Evolutionary conservation across 2,888 invertebrate species (phyloP).

Genomic region (Prosapia bicincta): DNA sequence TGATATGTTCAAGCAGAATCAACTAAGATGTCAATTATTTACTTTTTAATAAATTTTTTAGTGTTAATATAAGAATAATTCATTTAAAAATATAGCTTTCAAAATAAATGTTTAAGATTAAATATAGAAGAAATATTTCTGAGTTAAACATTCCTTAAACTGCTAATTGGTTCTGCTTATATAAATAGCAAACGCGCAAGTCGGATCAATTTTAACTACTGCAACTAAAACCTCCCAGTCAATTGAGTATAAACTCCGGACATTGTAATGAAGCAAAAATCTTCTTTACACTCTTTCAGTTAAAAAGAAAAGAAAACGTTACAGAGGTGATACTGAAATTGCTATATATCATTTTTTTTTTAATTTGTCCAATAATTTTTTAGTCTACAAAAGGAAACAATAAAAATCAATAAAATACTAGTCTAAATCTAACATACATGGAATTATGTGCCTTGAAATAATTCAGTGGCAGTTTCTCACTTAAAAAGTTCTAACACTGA

Average conservation of each 20-base stretch:
- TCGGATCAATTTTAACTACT: neutral
- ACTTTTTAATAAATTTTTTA: neutral
- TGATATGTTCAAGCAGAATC: conserved; percentile 13
- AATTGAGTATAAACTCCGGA: neutral
- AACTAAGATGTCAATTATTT: conserved; percentile 16
- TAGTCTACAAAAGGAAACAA: conserved; percentile 20
- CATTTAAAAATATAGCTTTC: neutral
- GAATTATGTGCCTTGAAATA: conserved; percentile 22
- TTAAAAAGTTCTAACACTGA: conserved; percentile 4
- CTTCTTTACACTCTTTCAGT: neutral
- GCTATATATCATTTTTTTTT: conserved; percentile 14
- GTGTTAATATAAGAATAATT: neutral
- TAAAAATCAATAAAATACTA: conserved; percentile 29
- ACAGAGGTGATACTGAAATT: neutral
- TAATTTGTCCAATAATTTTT: conserved; percentile 27
- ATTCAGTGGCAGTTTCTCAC: conserved; percentile 27
- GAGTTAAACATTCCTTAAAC: neutral
- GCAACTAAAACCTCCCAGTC: neutral
- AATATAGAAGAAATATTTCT: neutral
- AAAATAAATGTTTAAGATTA: neutral
- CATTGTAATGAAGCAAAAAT: neutral
- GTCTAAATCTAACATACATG: conserved; percentile 31
- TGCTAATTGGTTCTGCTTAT: neutral
- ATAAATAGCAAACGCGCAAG: neutral
- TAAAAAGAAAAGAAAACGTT: neutral